Conservation (phyloP, 2,888 invertebrate species). For the Drosophila cognata region DNA sequence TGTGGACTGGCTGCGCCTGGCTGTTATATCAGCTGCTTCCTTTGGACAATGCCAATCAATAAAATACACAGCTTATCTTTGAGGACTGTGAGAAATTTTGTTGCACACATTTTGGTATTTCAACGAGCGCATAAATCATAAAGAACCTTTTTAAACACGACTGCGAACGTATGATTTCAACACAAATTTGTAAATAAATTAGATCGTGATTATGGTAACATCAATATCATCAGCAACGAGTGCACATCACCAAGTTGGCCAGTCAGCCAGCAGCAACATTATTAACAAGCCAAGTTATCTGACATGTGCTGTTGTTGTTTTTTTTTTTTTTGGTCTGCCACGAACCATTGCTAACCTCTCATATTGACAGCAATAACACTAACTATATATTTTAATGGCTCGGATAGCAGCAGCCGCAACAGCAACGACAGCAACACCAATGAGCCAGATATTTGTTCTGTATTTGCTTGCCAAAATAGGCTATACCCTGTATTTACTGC, state of each 20-base stretch:
- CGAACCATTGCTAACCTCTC: slow-evolving; percentile 32
- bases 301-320: slow-evolving; percentile 61
- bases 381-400: slow-evolving; percentile 79
- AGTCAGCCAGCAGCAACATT: slow-evolving; percentile 65
- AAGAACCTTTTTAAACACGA: slow-evolving; percentile 79
- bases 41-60: slow-evolving; percentile 68
- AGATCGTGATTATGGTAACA: slow-evolving; percentile 82
- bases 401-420: slow-evolving; percentile 49
- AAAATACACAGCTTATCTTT: slow-evolving; percentile 41
- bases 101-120: slow-evolving; percentile 56
- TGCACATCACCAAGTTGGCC: slow-evolving; percentile 30
- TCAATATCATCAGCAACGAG: slow-evolving; percentile 71
- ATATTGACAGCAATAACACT: slow-evolving; percentile 70
- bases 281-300: slow-evolving; percentile 64
- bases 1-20: slow-evolving; percentile 6
- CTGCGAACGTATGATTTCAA: slow-evolving; percentile 78
- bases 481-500: slow-evolving; percentile 7
- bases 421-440: slow-evolving; percentile 31
- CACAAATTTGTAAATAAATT: slow-evolving; percentile 83
- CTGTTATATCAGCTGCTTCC: slow-evolving; percentile 23
- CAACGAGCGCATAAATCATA: slow-evolving; percentile 75
- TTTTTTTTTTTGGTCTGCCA: not conserved
- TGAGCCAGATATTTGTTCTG: slow-evolving; percentile 16
- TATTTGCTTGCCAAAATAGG: not conserved
- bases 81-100: slow-evolving; percentile 69